phyloP scores from a whole-genome alignment of 1,140 invertebrate genomes.

The Trichonephila clavata region DNA sequence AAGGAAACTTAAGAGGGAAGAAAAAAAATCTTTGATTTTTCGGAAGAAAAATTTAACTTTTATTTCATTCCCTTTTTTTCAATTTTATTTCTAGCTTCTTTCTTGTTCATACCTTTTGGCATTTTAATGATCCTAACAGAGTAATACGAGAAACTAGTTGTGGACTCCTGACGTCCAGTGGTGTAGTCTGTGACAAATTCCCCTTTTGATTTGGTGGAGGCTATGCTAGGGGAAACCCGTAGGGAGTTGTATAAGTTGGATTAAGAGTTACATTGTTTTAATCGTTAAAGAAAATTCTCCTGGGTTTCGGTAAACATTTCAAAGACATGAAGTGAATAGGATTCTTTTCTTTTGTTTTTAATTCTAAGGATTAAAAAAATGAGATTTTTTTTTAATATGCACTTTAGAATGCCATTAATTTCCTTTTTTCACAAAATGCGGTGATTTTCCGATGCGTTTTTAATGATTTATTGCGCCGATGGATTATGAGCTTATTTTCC shows the following conservation, averaged over 20 bases:
- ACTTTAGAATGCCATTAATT: too few relatives aligned
- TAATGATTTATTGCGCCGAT: too few relatives aligned
- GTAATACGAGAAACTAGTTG: constrained; percentile 20
- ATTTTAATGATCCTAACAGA: constrained; percentile 63
- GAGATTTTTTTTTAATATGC: too few relatives aligned
- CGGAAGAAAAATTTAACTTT: constrained; percentile 33
- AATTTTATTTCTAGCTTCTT: not conserved
- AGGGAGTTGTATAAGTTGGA: constrained; percentile 6
- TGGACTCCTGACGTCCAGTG: constrained; percentile 18
- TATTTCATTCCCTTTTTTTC: constrained; percentile 42
- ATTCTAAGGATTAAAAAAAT: not conserved
- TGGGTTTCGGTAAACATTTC: not conserved
- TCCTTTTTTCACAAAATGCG: too few relatives aligned
- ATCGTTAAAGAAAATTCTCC: constrained; percentile 15
- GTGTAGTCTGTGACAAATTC: constrained; percentile 25
- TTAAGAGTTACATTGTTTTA: constrained; percentile 45
- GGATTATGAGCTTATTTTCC: too few relatives aligned
- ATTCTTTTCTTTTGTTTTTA: not conserved
- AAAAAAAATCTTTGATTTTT: constrained; percentile 54
- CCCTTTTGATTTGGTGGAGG: not conserved
- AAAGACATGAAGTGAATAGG: not conserved
- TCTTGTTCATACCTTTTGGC: constrained; percentile 43
- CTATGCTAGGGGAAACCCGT: not conserved
- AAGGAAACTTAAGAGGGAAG: not conserved
- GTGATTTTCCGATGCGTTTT: too few relatives aligned